These are phyloP conservation scores for Gadopsis bispinosus DNA, from an alignment of 2,797 vertebrate species.

Conservation along the genomic window DNA sequence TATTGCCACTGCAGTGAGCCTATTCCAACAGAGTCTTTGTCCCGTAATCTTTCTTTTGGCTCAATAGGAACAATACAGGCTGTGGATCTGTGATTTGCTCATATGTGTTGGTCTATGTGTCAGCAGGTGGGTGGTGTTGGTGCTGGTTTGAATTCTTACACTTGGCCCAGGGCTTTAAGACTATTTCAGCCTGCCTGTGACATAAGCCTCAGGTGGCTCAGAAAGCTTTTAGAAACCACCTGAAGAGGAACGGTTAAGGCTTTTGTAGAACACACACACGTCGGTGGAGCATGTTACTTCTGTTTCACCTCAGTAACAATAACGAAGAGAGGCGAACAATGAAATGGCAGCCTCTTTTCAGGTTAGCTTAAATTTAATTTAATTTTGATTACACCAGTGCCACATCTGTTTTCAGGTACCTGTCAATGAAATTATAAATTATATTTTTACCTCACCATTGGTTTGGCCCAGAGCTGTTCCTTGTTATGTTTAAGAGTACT, in stretches of 20 bases:
- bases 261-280: slow-evolving; percentile 28
- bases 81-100: slow-evolving; percentile 18
- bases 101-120: slow-evolving; percentile 25
- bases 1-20: slow-evolving; percentile 1
- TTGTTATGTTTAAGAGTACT: not conserved
- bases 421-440: slow-evolving; percentile 7
- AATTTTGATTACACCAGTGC: not conserved
- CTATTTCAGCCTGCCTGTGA: slow-evolving; percentile 39
- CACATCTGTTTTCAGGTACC: slow-evolving; percentile 13
- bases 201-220: slow-evolving; percentile 52
- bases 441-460: not conserved
- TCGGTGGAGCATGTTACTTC: not conserved
- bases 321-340: slow-evolving; percentile 13
- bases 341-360: not conserved
- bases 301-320: slow-evolving; percentile 28
- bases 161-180: slow-evolving; percentile 41
- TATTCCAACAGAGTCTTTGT: slow-evolving; percentile 29
- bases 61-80: slow-evolving; percentile 31
- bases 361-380: slow-evolving; percentile 6
- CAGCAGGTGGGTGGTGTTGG: slow-evolving; percentile 47
- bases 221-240: slow-evolving; percentile 52
- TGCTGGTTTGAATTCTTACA: slow-evolving; percentile 55
- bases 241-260: slow-evolving; percentile 23
- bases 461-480: not conserved
- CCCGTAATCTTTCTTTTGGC: slow-evolving; percentile 26